These are phyloP conservation scores for Cydia amplana DNA, from an alignment of 1,140 invertebrate species.

Conservation along the genomic window DNA sequence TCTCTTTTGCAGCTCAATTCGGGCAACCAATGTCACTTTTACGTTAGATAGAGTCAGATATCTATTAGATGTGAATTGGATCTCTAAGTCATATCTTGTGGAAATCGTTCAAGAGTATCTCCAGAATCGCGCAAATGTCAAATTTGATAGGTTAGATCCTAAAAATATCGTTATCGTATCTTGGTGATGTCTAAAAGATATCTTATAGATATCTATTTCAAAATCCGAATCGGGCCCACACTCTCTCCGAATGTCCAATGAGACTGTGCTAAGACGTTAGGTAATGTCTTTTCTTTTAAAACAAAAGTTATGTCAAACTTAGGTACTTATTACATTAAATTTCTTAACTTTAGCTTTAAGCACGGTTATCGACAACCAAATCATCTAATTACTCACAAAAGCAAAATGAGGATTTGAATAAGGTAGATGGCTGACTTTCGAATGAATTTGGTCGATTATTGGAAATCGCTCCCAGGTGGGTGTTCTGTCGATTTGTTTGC, in stretches of 20 bases:
- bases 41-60: too few species aligned
- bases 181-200: too few species aligned
- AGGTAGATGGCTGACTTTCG: slow-evolving; percentile 35
- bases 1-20: too few species aligned
- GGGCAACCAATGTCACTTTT: too few species aligned
- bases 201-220: too few species aligned
- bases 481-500: slow-evolving; percentile 39
- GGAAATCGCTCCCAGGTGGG: slow-evolving; percentile 36
- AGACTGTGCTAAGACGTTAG: slow-evolving; percentile 2
- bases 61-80: too few species aligned
- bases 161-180: too few species aligned
- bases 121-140: too few species aligned
- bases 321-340: slow-evolving; percentile 21
- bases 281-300: slow-evolving; percentile 29
- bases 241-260: not conserved
- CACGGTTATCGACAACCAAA: slow-evolving; percentile 14
- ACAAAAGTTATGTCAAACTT: slow-evolving; percentile 11
- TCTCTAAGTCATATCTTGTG: too few species aligned
- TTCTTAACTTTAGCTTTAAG: slow-evolving; percentile 3
- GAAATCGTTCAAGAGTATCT: too few species aligned
- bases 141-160: too few species aligned
- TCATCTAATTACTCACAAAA: slow-evolving; percentile 33
- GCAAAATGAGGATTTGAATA: slow-evolving; percentile 33
- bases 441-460: slow-evolving; percentile 41
- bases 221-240: too few species aligned